Evolutionary conservation across 2,797 vertebrate species (phyloP), one percentile per base, ranked within the genome.

Genomic region (Rhinella marina): DNA sequence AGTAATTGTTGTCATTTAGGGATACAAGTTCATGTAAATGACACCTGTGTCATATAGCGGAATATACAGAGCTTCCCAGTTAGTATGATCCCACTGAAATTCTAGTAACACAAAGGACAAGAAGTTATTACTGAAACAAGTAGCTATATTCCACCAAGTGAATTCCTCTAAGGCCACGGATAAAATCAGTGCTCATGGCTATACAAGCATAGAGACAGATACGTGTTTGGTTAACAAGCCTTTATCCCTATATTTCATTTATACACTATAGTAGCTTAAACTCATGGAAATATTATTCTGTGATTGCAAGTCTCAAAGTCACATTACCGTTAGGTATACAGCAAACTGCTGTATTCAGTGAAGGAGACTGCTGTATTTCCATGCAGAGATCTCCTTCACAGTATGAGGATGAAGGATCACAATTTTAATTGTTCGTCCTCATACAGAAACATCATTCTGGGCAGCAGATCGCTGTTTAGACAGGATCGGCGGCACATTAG

Each of bases 1-100:
- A 29, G 21, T 82, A 77, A 87, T 83, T 87, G 86, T 77, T 76
- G 32, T 66, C 17, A 56, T 82, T 70, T 83, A 84, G 56, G 29
- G 23, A 78, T 84, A 29, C 48, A 88, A 41, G 25, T 83, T 88
- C 81, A 87, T 59, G 25, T 66, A 57, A 68, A 66, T 73, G 86
- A 73, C 86, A 84, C 86, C 23, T 84, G 29, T 59, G 27, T 84
- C 62, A 88, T 78, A n/a, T 68, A n/a, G 25, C 32, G 27, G 27
- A 13, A 50, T 68, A 7, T 21, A 21, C 10, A 54, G 78, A 7
- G 62, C 17, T 11, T 50, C 9, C 59, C n/a, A 23, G 25, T 78
- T 8, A n/a, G 5, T 78, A 57, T 68, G 61, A 56, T 64, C 10
- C 27, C 25, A 27, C 29, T 8, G 25, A 62, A 32, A 77, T 19